Evolutionary conservation across 2,113 vertebrate genomes (phyloP).

Genomic region (Platycercus adscitus): DNA sequence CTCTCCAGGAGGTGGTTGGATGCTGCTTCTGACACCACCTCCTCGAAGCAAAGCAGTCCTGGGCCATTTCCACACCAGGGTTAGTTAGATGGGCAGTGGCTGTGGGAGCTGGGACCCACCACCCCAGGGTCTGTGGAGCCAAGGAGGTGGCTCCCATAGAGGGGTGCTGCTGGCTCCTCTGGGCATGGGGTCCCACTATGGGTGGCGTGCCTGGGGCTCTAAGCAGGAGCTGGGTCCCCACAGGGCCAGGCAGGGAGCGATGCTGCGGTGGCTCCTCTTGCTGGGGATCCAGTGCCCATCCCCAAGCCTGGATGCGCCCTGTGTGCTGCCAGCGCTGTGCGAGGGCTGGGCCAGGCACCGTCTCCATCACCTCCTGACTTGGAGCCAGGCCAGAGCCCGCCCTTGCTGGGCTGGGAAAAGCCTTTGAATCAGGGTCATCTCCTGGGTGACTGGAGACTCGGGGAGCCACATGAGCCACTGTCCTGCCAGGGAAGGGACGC

Average conservation of each 20-base stretch:
- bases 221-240: background rate
- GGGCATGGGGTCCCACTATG: background rate
- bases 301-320: background rate
- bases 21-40: background rate
- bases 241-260: background rate
- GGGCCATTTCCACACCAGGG: rapidly evolving
- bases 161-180: background rate
- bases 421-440: conserved; percentile 73
- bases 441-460: conserved; percentile 75
- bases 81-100: background rate
- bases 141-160: background rate
- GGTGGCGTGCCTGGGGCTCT: background rate
- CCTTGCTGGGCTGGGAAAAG: conserved; percentile 70
- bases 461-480: conserved; percentile 55
- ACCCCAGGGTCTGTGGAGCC: background rate
- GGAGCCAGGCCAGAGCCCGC: conserved; percentile 29
- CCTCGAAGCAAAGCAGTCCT: background rate
- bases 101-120: background rate
- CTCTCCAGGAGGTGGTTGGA: background rate
- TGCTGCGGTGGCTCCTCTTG: rapidly evolving
- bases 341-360: background rate
- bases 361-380: conserved; percentile 28
- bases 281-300: rapidly evolving
- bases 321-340: background rate
- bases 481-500: conserved; percentile 7